Evolutionary conservation across 2,797 vertebrate genomes (phyloP).

Genomic region (Peromyscus nudipes): DNA sequence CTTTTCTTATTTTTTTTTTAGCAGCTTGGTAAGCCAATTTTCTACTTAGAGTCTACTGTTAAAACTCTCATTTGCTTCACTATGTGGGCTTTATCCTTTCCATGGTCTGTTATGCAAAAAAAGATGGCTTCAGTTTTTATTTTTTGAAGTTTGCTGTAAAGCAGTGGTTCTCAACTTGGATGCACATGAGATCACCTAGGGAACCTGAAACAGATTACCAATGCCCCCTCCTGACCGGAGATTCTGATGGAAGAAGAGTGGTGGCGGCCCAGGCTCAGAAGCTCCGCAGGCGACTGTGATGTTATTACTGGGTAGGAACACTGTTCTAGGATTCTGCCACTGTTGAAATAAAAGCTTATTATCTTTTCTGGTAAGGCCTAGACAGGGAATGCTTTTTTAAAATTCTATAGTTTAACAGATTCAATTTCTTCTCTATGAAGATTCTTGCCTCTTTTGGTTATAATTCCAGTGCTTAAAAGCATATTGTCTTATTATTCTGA

Average conservation of each 20-base stretch:
- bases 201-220: conserved; percentile 62
- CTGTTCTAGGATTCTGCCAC: conserved; percentile 66
- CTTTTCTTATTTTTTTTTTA: conserved; percentile 88
- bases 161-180: conserved; percentile 66
- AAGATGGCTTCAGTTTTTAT: conserved; percentile 84
- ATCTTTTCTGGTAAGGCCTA: conserved; percentile 53
- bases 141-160: conserved; percentile 88
- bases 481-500: conserved; percentile 24
- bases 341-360: conserved; percentile 69
- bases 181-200: conserved; percentile 58
- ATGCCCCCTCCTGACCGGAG: conserved; percentile 1
- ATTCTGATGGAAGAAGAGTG: conserved; percentile 52
- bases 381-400: conserved; percentile 52
- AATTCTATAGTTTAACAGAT: conserved; percentile 64
- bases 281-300: conserved; percentile 57
- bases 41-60: conserved; percentile 95
- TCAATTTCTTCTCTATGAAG: background rate
- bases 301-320: conserved; percentile 52
- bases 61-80: conserved; percentile 93
- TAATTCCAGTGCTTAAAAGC: conserved; percentile 64
- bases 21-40: conserved; percentile 97
- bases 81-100: conserved; percentile 93
- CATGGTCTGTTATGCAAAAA: conserved; percentile 89
- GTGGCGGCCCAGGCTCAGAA: conserved; percentile 41
- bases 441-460: conserved; percentile 55